Conservation (phyloP, 2,797 vertebrate species). For the Psittacula echo region DNA sequence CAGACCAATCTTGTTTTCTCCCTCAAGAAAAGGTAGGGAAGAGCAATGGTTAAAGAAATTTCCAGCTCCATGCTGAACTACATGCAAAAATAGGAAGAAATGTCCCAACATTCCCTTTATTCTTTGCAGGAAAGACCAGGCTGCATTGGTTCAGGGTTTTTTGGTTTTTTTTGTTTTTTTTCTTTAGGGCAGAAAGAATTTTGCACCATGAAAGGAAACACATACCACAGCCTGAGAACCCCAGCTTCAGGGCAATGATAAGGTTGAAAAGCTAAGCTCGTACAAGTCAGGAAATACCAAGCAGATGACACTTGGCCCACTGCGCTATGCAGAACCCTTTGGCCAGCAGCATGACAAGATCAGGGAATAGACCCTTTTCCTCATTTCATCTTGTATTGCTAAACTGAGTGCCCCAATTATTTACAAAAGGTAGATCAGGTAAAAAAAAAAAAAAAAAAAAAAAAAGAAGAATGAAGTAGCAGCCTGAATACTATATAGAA, state of each 20-base stretch:
- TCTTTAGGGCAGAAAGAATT: not conserved
- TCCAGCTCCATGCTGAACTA: not conserved
- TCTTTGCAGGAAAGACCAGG: not conserved
- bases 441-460: not conserved
- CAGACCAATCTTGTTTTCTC: not conserved
- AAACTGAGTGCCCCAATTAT: not conserved
- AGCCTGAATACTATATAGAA: not conserved
- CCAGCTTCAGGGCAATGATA: conserved; percentile 42
- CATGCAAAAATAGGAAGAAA: not conserved
- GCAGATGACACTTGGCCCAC: conserved; percentile 23
- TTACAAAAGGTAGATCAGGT: not conserved
- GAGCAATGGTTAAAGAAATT: not conserved
- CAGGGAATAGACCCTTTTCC: not conserved
- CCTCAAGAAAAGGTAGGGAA: not conserved
- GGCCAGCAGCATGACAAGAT: not conserved
- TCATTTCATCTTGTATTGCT: not conserved
- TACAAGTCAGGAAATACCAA: conserved; percentile 55
- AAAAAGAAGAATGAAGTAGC: not conserved
- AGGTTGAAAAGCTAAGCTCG: conserved; percentile 19
- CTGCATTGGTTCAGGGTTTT: not conserved
- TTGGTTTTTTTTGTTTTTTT: not conserved
- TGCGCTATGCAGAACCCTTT: not conserved
- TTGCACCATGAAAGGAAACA: not conserved
- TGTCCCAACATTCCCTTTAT: not conserved
- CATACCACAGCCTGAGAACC: conserved; percentile 9